phyloP scores from a whole-genome alignment of 2,888 invertebrate species.

The Macropis europaea region DNA sequence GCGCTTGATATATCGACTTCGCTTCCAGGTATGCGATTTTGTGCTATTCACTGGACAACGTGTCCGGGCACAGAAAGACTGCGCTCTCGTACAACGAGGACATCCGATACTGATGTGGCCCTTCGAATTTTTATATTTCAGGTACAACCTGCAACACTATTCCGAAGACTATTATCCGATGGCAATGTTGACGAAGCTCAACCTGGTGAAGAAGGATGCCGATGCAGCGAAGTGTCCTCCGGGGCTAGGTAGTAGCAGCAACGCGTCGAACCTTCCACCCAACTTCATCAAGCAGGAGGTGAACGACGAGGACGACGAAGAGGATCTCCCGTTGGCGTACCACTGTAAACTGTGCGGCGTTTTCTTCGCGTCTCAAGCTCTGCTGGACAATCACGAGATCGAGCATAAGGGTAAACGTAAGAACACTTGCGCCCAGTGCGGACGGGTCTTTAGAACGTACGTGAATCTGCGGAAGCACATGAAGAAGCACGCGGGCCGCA shows the following conservation, averaged over 20 bases:
- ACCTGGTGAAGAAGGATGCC: slow-evolving; percentile 69
- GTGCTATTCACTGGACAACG: slow-evolving; percentile 43
- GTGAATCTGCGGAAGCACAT: slow-evolving; percentile 72
- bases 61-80: slow-evolving; percentile 50
- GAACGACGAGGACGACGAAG: slow-evolving; percentile 58
- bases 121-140: slow-evolving; percentile 75
- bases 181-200: slow-evolving; percentile 71
- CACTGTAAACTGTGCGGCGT: slow-evolving; percentile 70
- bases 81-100: slow-evolving; percentile 32
- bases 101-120: slow-evolving; percentile 68
- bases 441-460: slow-evolving; percentile 69
- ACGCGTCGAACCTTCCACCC: slow-evolving; percentile 4
- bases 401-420: slow-evolving; percentile 72
- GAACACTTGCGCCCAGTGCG: slow-evolving; percentile 73
- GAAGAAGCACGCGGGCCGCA: slow-evolving; percentile 70
- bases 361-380: slow-evolving; percentile 67
- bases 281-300: slow-evolving; percentile 60
- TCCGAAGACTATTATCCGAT: slow-evolving; percentile 71
- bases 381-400: slow-evolving; percentile 68
- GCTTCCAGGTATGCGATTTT: slow-evolving; percentile 52
- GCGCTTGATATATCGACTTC: slow-evolving; percentile 28
- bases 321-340: slow-evolving; percentile 71
- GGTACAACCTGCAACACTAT: slow-evolving; percentile 70
- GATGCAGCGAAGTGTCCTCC: slow-evolving; percentile 14
- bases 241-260: slow-evolving; percentile 6